A percentile compares a stretch with the other conserved stretches of the same genome.
Evolutionary conservation across 1,140 invertebrate species (phyloP).

Genomic region (Philopotamus ludificatus): DNA sequence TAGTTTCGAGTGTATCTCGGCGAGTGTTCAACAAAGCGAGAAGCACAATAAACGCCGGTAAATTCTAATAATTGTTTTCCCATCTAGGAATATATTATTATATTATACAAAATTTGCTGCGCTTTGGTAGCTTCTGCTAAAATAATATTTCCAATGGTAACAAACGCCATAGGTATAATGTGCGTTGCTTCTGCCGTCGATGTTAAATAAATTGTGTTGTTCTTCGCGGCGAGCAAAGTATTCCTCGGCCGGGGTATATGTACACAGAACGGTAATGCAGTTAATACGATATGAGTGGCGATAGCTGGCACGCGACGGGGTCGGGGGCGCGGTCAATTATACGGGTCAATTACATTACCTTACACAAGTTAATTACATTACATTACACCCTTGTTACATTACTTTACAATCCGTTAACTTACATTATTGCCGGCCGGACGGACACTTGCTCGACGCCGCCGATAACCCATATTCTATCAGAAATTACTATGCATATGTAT

Average conservation of each 20-base stretch:
- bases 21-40: conserved; percentile 1
- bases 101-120: conserved; percentile 14
- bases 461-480: no score
- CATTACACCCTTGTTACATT: neutral
- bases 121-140: conserved; percentile 17
- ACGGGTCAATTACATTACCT: conserved; percentile 22
- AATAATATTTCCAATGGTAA: conserved; percentile 24
- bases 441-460: no score
- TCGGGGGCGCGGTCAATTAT: conserved; percentile 27
- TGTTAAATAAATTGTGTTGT: no score
- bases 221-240: no score
- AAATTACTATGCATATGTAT: no score
- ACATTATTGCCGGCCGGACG: neutral
- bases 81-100: conserved; percentile 21
- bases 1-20: neutral
- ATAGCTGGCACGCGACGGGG: conserved; percentile 8
- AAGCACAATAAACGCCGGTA: conserved; percentile 2
- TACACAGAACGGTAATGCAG: conserved; percentile 18
- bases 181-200: no score
- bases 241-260: no score
- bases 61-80: conserved; percentile 2
- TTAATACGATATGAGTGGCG: conserved; percentile 12
- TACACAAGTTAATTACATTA: neutral
- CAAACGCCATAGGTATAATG: no score
- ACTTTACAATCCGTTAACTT: neutral